Evolutionary conservation across 2,797 vertebrate genomes (phyloP).

Genomic region (Sebastes trivittatus): DNA sequence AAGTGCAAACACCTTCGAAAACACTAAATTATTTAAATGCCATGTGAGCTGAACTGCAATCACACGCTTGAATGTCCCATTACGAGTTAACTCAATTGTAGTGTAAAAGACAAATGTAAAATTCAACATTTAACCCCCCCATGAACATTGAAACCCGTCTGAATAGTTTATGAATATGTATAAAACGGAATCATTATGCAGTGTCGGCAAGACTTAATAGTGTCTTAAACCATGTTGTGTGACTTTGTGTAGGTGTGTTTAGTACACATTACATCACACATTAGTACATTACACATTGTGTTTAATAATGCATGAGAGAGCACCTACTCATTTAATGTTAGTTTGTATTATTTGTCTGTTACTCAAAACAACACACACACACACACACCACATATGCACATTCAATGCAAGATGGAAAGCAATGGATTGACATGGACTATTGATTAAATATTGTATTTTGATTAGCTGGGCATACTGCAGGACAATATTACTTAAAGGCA

Average conservation of each 20-base stretch:
- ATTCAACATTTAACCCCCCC: conserved; percentile 23
- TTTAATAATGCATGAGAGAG: not conserved
- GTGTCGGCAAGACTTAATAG: not conserved
- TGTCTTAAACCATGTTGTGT: not conserved
- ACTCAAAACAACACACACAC: not conserved
- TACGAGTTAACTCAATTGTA: conserved; percentile 23
- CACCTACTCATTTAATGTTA: not conserved
- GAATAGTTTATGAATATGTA: conserved; percentile 39
- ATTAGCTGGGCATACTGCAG: too few relatives aligned
- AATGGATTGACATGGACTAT: too few relatives aligned
- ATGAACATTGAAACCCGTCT: conserved; percentile 5
- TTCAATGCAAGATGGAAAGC: too few relatives aligned
- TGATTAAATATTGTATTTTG: too few relatives aligned
- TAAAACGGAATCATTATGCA: conserved; percentile 11
- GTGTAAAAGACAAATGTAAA: conserved; percentile 31
- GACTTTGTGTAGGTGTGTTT: not conserved
- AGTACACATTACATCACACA: not conserved
- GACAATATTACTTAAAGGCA: not conserved
- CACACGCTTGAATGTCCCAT: conserved; percentile 31
- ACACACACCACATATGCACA: not conserved
- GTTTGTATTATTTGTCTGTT: not conserved
- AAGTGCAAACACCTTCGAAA: conserved; percentile 32
- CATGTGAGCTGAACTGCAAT: conserved; percentile 40
- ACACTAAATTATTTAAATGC: conserved; percentile 45
- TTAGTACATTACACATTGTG: not conserved